Evolutionary conservation across 2,797 vertebrate genomes (phyloP), one percentile per base, ranked within the genome.

Genomic region (Acanthornis magna): DNA sequence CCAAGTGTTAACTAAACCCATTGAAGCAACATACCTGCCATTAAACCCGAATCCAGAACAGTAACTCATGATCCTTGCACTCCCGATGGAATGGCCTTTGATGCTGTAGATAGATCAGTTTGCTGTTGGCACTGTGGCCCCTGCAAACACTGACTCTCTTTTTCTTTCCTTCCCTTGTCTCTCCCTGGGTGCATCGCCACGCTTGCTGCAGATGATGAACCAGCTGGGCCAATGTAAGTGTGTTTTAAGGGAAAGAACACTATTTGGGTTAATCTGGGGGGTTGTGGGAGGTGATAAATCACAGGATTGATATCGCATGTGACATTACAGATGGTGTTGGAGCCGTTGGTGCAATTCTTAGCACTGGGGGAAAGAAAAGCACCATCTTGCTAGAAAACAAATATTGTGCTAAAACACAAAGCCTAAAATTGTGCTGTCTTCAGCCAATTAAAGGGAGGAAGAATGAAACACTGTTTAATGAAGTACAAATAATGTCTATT

Each of bases 181-280:
- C 96, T 83, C 78, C 61, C 55, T 61, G 96, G 91, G 89, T 94
- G 19, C 77, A 19, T 88, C 5, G 82, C 93, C 91, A 96, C 55
- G 67, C 68, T 42, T 73, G 55, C 85, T 95, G 95, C 93, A 99
- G 99, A 99, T 42, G 99, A 99, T 96, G 99, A 99, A 97, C 99
- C 99, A 99, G 98, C 98, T 94, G 99, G 98, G 96, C 98, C 98
- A 97, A 98, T 99, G 99, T 99, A 98, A 99, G 99, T 98, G 88
- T 47, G 91, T 47, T 88, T 85, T 18, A 21, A 67, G 27, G 34
- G 5, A 40, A 18, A 54, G 71, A 53, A 2, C 47, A 18, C 27
- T 25, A 4, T 9, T 45, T 29, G 16, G 74, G 26, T 60, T 72
- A n/a, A 36, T 34, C 16, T 19, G 45, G 45, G 68, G 51, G 67